Evolutionary conservation across 2,797 vertebrate species (phyloP).

Genomic region (Spinus pinus): DNA sequence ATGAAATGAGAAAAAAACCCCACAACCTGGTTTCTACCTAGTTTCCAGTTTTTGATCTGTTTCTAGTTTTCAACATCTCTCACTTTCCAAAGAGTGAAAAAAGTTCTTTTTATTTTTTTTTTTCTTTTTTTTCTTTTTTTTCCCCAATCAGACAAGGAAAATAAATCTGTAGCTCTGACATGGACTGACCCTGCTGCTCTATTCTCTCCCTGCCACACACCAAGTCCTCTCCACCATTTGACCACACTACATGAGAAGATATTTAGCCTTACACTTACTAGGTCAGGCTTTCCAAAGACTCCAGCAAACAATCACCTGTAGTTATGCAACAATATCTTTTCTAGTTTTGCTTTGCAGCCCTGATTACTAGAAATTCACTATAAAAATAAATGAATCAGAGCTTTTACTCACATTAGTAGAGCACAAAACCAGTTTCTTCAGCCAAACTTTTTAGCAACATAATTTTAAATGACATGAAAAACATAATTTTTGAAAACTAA

Average conservation of each 20-base stretch:
- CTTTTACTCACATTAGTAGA: neutral
- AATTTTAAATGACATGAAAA: neutral
- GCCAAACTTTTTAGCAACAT: neutral
- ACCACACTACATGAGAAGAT: neutral
- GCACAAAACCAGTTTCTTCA: neutral
- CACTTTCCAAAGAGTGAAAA: neutral
- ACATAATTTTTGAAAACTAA: neutral
- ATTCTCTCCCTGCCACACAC: neutral
- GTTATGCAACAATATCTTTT: neutral
- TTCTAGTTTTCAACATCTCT: neutral
- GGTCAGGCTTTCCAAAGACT: neutral
- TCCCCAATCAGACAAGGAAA: neutral
- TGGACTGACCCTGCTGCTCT: neutral
- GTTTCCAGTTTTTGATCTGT: neutral
- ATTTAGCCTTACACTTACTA: neutral
- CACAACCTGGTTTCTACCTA: fast-evolving
- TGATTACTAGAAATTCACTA: neutral
- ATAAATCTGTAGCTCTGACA: neutral
- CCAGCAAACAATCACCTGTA: neutral
- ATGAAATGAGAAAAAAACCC: neutral
- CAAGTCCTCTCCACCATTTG: neutral
- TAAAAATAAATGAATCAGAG: neutral
- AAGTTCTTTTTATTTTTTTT: neutral
- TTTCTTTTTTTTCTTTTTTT: too few species aligned
- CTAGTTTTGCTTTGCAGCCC: neutral